Evolutionary conservation across 23 tunicate species (phyloP), one percentile per base, ranked within the genome.

Genomic region (Styela clava): DNA sequence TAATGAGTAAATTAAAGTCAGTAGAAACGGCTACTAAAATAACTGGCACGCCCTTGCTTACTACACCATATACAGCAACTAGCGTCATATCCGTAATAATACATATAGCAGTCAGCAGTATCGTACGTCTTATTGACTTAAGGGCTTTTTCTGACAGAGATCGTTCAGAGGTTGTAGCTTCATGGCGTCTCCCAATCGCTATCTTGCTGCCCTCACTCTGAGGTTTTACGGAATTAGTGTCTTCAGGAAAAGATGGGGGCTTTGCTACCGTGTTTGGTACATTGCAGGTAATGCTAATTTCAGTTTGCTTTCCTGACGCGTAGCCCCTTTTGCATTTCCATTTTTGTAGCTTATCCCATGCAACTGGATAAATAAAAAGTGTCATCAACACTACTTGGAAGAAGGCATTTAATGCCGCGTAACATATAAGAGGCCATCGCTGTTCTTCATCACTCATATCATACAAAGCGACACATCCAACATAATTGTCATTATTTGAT

Each of bases 381-480:
- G 51, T 51, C 78, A 89, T 30, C 65, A 89, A 52, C 12, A 85
- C 79, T 36, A 81, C 22, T 32, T 86, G 90, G 68, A 91, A 85
- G 22, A 69, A 34, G 2, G 87, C 88, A 18, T 80, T 78, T 1
- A 85, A 34, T 16, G 81, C 64, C n/a, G 82, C 76, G 56, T 91
- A 91, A 34, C 85, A 56, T 1, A 86, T 18, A 24, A 91, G 83
- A 2, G 97, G 87, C 84, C 86, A 78, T 1, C 84, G 83, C 2
- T 85, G 86, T 18, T 78, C 33, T 24, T 70, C 56, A n/a, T 85
- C 82, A 0, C 36, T 78, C 62, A 91, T 64, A 77, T 85, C 86
- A 79, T 91, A 86, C 9, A 83, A 71, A 23, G 97, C 34, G 24
- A 91, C 68, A 78, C 97, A 91, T 28, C 97, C 97, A 12, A 78